Evolutionary conservation across 2,113 vertebrate genomes (phyloP).

Genomic region (Martes martes): DNA sequence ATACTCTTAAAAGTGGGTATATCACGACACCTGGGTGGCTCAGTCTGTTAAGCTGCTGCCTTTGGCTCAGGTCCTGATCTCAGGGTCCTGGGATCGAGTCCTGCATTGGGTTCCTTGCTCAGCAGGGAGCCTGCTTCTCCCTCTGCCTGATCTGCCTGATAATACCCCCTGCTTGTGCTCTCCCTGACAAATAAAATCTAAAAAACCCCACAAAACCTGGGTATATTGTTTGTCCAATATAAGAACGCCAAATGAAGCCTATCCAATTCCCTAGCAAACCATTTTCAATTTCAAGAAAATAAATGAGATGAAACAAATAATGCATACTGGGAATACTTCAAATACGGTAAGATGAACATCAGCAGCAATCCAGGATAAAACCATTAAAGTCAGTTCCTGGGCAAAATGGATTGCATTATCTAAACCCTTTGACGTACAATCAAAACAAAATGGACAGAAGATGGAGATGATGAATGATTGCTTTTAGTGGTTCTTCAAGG

Average conservation of each 20-base stretch:
- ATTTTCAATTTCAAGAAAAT: background rate
- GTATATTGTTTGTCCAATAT: background rate
- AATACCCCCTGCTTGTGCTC: too few relatives aligned
- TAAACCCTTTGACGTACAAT: background rate
- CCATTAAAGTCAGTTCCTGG: background rate
- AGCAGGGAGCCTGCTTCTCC: too few relatives aligned
- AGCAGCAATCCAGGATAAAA: background rate
- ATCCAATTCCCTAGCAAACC: background rate
- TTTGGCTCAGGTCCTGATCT: too few relatives aligned
- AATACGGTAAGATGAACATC: background rate
- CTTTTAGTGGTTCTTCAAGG: background rate
- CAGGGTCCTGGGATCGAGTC: too few relatives aligned
- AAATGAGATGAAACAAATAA: background rate
- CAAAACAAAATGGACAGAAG: background rate
- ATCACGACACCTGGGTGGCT: too few relatives aligned
- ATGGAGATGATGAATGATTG: background rate
- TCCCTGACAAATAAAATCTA: too few relatives aligned
- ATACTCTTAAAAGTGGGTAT: background rate
- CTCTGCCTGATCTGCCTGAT: too few relatives aligned
- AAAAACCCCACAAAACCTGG: background rate
- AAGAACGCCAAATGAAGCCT: background rate
- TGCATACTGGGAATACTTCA: background rate
- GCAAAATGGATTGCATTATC: background rate
- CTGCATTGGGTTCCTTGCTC: too few relatives aligned
- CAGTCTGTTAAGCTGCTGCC: too few relatives aligned